phyloP scores from a whole-genome alignment of 2,797 vertebrate genomes.

The Microctenopoma steveboyesi region DNA sequence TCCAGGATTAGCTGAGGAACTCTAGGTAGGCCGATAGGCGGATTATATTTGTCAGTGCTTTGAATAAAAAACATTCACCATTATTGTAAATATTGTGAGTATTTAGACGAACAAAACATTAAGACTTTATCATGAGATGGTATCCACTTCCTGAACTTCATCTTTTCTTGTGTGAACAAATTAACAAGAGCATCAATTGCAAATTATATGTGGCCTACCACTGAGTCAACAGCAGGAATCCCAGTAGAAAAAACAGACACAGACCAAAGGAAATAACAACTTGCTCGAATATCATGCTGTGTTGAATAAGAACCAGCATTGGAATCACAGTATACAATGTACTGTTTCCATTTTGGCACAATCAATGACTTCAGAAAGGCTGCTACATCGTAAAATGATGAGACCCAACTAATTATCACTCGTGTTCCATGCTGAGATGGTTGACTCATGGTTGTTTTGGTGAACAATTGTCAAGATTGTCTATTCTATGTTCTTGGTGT shows the following conservation, averaged over 20 bases:
- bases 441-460: slow-evolving; percentile 54
- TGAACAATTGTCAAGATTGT: slow-evolving; percentile 69
- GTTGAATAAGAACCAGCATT: slow-evolving; percentile 57
- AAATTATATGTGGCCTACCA: slow-evolving; percentile 36
- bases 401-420: slow-evolving; percentile 72
- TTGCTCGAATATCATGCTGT: slow-evolving; percentile 42
- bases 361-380: slow-evolving; percentile 62
- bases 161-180: slow-evolving; percentile 26
- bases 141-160: slow-evolving; percentile 2
- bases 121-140: background rate
- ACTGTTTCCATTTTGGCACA: slow-evolving; percentile 49
- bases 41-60: too few relatives aligned
- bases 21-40: too few relatives aligned
- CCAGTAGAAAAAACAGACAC: slow-evolving; percentile 37
- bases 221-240: slow-evolving; percentile 43
- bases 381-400: slow-evolving; percentile 53
- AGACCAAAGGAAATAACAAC: slow-evolving; percentile 54
- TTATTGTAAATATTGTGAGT: too few relatives aligned
- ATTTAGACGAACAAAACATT: too few relatives aligned
- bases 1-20: too few relatives aligned
- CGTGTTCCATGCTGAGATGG: slow-evolving; percentile 58
- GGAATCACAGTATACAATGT: slow-evolving; percentile 47
- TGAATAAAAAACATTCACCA: too few relatives aligned
- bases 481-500: slow-evolving; percentile 50
- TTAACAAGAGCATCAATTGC: slow-evolving; percentile 30